phyloP scores from a whole-genome alignment of 1,140 invertebrate species.

The Mercenaria mercenaria region DNA sequence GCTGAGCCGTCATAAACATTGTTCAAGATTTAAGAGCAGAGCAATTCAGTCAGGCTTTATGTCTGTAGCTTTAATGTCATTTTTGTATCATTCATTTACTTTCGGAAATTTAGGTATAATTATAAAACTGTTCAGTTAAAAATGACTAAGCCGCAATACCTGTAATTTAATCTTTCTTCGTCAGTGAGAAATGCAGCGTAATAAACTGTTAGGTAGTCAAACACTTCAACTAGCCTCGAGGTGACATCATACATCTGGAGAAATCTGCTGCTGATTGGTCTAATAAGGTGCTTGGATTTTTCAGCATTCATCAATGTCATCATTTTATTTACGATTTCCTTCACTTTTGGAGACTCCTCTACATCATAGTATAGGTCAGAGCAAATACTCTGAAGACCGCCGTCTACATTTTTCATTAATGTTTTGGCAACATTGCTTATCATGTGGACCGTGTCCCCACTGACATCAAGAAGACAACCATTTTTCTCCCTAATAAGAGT shows the following conservation, averaged over 20 bases:
- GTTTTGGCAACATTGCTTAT: conserved; percentile 54
- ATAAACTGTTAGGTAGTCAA: neutral
- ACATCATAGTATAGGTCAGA: conserved; percentile 7
- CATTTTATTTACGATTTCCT: neutral
- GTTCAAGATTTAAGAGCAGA: too few species aligned
- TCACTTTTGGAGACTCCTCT: conserved; percentile 38
- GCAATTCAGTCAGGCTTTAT: too few species aligned
- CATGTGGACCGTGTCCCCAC: conserved; percentile 57
- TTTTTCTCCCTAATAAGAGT: conserved; percentile 37
- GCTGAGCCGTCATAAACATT: too few species aligned
- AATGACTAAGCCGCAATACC: too few species aligned
- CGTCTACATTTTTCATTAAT: conserved; percentile 13
- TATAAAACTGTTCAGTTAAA: too few species aligned
- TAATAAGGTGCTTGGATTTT: neutral
- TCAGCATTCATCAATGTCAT: neutral
- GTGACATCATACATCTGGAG: conserved; percentile 26
- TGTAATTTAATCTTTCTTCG: neutral
- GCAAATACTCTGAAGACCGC: neutral
- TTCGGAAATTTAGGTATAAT: too few species aligned
- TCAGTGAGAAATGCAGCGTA: neutral
- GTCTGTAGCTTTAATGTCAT: too few species aligned
- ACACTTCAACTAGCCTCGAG: neutral
- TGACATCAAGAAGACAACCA: conserved; percentile 48
- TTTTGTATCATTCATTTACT: too few species aligned
- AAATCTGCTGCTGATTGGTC: neutral